Conservation (phyloP, 2,113 vertebrate genomes). For the Lophotis ruficrista region DNA sequence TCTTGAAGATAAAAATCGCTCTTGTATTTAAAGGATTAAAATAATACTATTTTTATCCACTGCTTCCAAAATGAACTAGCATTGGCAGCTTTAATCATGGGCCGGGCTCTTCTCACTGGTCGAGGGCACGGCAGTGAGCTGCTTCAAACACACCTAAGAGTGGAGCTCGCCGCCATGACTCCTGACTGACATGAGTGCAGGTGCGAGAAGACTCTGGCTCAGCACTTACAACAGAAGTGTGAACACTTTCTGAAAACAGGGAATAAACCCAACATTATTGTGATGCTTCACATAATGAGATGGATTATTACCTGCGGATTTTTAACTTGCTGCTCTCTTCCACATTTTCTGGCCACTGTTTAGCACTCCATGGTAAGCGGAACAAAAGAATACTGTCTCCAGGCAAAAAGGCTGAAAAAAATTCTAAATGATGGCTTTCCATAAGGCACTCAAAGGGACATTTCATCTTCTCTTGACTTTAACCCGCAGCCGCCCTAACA, state of each 20-base stretch:
- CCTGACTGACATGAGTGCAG: background rate
- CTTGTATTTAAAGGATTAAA: background rate
- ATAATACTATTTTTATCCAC: background rate
- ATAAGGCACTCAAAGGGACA: background rate
- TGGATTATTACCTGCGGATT: background rate
- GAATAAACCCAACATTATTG: background rate
- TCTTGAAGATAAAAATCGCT: background rate
- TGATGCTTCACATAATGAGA: background rate
- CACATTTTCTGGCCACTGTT: slow-evolving; percentile 1
- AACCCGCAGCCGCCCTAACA: background rate
- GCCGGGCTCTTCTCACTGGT: background rate
- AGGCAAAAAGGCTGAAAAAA: slow-evolving; percentile 18
- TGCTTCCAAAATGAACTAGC: background rate
- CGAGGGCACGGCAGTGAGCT: background rate
- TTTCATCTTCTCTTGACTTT: slow-evolving; percentile 22
- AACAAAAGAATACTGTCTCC: slow-evolving; percentile 39
- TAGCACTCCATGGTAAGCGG: background rate
- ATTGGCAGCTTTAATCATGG: background rate
- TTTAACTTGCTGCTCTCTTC: background rate
- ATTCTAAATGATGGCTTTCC: slow-evolving; percentile 37
- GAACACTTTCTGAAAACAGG: background rate
- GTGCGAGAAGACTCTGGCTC: background rate
- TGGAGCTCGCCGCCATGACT: rapidly evolving
- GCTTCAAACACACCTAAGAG: background rate
- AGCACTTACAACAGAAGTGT: background rate